Base-by-base conservation (phyloP, 2,797 vertebrate genomes). In the Meriones psammophilus region DNA sequence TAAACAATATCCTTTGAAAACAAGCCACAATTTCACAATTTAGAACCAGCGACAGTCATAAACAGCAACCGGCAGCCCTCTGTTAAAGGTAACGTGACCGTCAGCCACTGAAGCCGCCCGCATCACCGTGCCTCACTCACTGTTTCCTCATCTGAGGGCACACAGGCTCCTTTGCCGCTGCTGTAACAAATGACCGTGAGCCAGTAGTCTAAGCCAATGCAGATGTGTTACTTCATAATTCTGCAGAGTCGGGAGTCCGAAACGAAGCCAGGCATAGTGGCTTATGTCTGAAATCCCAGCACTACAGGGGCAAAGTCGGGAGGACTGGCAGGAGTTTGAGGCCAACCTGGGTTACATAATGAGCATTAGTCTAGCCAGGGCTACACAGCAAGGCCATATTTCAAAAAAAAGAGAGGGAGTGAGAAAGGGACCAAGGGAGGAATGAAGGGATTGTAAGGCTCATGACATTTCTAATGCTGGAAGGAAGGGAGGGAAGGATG, bases 1-100 rank as follows among this genome's bases (percentile, higher is more conserved):
- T 22, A 91, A 94, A 80, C 66, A 88, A 30, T 56, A 81, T 54
- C 74, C 81, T 80, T 68, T 77, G 66, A 33, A 95, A 94, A 73
- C 22, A 93, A 94, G 68, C 33, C 54, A 24, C 64, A 81, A 54
- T 92, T 91, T 93, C 46, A 73, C 64, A 18, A 80, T 64, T 39
- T 88, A 80, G n/a, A 78, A 64, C 8, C 58, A 33, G 64, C 9
- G 68, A 86, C 15, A 81, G 39, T n/a, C 78, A 22, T 14, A 88
- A 91, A 33, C n/a, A 88, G 94, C 56, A 66, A 42, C 56, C 20
- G 26, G n/a, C 46, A 13, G 85, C 20, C 68, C 71, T 81, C 84
- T 66, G 69, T 86, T 94, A 71, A 66, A 95, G 86, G 77, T 56
- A 83, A 58, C 36, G 39, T 13, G 39, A 86, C 50, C 58, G 56